Conservation (phyloP, 2,113 vertebrate genomes). For the Mustelus asterias region DNA sequence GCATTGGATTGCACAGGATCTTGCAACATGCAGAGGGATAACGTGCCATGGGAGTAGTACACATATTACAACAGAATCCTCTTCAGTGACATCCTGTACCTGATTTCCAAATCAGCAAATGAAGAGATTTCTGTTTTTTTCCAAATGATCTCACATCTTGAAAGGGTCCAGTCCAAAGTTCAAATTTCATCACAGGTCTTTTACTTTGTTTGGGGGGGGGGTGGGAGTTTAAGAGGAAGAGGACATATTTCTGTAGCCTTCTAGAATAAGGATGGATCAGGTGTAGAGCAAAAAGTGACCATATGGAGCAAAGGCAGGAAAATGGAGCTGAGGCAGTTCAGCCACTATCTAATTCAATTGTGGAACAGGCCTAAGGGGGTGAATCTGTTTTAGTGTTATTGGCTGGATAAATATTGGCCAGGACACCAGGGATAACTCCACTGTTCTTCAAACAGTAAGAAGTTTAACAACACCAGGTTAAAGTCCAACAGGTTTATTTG, state of each 20-base stretch:
- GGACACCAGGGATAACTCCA: no score
- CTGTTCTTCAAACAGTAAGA: no score
- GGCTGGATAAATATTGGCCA: neutral
- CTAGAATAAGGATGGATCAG: neutral
- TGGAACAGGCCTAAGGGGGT: no score
- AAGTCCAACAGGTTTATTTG: no score
- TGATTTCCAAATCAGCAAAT: conserved; percentile 15
- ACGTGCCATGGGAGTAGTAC: neutral
- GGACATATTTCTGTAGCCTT: neutral
- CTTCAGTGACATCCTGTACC: neutral
- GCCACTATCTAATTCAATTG: no score
- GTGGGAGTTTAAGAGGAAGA: neutral
- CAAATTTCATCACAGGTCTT: neutral
- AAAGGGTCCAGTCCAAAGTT: neutral
- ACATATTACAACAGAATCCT: conserved; percentile 17
- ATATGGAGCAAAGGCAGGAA: neutral
- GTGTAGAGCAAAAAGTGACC: neutral
- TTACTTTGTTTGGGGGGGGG: neutral
- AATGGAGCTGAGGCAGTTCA: neutral
- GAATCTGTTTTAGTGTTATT: neutral
- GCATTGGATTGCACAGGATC: neutral
- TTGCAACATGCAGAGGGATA: conserved; percentile 16
- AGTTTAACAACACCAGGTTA: no score
- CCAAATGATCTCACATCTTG: neutral
- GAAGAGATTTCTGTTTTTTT: neutral